These are phyloP conservation scores for Homalodisca vitripennis DNA, from an alignment of 1,140 invertebrate genomes.

Conservation along the genomic window DNA sequence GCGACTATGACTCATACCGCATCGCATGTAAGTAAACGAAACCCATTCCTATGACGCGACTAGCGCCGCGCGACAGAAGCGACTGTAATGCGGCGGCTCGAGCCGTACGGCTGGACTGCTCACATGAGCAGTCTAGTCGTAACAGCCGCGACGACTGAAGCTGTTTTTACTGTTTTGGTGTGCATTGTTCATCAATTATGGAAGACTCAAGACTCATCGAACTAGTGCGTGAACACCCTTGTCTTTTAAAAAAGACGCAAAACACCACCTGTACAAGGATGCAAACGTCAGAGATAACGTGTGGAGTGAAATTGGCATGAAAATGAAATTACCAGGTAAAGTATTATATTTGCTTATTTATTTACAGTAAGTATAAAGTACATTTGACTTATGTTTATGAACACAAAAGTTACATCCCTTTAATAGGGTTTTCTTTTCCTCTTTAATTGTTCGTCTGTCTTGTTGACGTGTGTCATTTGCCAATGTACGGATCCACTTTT, in stretches of 20 bases:
- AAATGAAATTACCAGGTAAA: conserved; percentile 12
- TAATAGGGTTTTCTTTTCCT: neutral
- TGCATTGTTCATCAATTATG: no score
- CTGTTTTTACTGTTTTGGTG: no score
- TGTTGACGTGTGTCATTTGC: neutral
- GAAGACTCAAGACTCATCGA: no score
- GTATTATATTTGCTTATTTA: neutral
- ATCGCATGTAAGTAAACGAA: no score
- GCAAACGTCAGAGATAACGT: neutral
- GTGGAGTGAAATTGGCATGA: conserved; percentile 1
- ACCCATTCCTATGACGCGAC: no score
- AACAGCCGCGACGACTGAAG: no score
- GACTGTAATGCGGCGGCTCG: neutral
- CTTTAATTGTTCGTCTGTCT: neutral
- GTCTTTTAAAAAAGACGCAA: no score
- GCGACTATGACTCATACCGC: no score
- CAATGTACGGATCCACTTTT: neutral
- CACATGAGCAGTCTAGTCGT: neutral
- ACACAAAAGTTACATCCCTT: neutral
- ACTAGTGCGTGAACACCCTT: no score
- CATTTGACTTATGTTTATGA: neutral
- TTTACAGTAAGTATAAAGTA: neutral
- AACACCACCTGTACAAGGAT: no score
- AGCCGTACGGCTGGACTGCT: neutral
- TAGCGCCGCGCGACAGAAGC: no score